Evolutionary conservation across 37 sponge, comb jelly and placozoan species (phyloP).

Genomic region (Theonella swinhoei): DNA sequence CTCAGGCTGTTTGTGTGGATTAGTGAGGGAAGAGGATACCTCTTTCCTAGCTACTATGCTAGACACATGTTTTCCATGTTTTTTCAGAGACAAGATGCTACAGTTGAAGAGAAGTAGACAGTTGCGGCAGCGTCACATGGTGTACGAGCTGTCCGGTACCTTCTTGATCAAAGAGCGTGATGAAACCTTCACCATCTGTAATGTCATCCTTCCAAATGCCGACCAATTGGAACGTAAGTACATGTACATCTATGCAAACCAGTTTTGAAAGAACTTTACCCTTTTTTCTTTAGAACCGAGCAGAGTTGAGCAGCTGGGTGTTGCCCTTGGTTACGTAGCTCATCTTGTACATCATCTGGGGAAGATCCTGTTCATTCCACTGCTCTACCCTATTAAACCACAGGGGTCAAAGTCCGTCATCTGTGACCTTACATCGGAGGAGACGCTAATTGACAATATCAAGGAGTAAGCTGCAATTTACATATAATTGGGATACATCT

Average conservation of each 20-base stretch:
- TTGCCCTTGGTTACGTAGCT: constrained; percentile 66
- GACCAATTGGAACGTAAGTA: constrained; percentile 57
- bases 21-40: too few species aligned
- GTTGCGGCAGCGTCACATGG: constrained; percentile 53
- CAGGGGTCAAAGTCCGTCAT: constrained; percentile 46
- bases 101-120: constrained; percentile 3
- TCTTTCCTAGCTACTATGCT: too few species aligned
- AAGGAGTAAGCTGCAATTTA: constrained; percentile 48
- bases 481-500: not conserved
- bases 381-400: constrained; percentile 53
- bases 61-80: too few species aligned
- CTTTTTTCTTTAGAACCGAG: constrained; percentile 19
- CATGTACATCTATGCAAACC: not conserved
- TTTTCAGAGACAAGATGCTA: constrained; percentile 31
- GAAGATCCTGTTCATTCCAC: constrained; percentile 35
- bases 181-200: constrained; percentile 44
- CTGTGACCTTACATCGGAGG: constrained; percentile 53
- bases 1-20: too few species aligned
- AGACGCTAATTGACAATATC: constrained; percentile 40
- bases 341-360: constrained; percentile 54
- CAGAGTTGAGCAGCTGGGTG: constrained; percentile 48
- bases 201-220: constrained; percentile 55
- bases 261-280: not conserved
- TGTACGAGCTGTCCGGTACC: constrained; percentile 39
- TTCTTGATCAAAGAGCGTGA: constrained; percentile 52